Conservation (phyloP, 2,888 invertebrate genomes). For the Stenolophus ochropezus region DNA sequence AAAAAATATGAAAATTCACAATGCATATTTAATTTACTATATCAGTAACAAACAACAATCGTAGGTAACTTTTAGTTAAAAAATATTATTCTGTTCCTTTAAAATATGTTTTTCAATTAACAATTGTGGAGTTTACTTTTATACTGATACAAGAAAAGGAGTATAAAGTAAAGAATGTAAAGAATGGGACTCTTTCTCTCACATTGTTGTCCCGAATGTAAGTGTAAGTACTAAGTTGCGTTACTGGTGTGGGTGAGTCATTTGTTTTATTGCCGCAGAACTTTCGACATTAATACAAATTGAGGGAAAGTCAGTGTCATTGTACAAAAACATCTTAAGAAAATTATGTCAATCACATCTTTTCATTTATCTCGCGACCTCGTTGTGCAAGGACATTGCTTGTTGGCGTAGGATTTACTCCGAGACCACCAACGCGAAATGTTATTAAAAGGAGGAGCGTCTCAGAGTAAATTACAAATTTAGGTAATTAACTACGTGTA, state of each 20-base stretch:
- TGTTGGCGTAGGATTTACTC: conserved; percentile 6
- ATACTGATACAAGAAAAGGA: not conserved
- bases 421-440: conserved; percentile 36
- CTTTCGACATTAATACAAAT: conserved; percentile 56
- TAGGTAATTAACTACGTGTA: conserved; percentile 43
- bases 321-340: conserved; percentile 48
- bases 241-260: conserved; percentile 37
- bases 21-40: too few relatives aligned
- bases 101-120: too few relatives aligned
- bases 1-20: too few relatives aligned
- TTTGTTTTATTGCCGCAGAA: conserved; percentile 45
- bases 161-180: not conserved
- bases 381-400: conserved; percentile 17
- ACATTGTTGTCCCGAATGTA: not conserved
- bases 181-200: not conserved
- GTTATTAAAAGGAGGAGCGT: conserved; percentile 40
- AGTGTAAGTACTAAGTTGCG: not conserved
- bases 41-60: too few relatives aligned
- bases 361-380: conserved; percentile 50
- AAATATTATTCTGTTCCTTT: too few relatives aligned
- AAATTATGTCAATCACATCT: conserved; percentile 56
- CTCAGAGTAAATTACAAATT: conserved; percentile 45
- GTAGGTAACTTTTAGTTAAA: too few relatives aligned
- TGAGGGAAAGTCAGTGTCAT: conserved; percentile 55
- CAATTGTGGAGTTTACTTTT: too few relatives aligned